Percentiles rank a stretch among this genome's conserved stretches.
Evolutionary conservation across 2,888 invertebrate genomes (phyloP).

Genomic region (Lasioglossum villosulum): DNA sequence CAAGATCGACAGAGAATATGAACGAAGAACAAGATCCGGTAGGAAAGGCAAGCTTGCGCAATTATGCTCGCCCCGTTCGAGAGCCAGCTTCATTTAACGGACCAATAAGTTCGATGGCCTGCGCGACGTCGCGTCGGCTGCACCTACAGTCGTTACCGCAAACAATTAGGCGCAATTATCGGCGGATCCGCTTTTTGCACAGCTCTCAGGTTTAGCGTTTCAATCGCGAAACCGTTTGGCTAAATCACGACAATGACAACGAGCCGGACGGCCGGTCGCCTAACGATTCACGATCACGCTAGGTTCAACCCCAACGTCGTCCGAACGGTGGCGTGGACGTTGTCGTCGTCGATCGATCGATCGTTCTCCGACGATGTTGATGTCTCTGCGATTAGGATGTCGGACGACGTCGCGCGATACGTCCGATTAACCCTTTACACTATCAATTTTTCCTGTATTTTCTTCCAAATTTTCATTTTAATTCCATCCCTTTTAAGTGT

Average conservation of each 20-base stretch:
- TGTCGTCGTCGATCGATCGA: neutral
- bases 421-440: neutral
- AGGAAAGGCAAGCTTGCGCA: neutral
- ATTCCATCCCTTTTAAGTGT: too few species aligned
- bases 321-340: neutral
- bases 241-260: slow-evolving; percentile 49
- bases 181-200: slow-evolving; percentile 44
- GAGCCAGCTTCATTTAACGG: slow-evolving; percentile 47
- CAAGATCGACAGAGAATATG: neutral
- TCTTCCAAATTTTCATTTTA: too few species aligned
- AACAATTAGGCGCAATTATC: slow-evolving; percentile 53
- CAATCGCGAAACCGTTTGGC: slow-evolving; percentile 34
- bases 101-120: slow-evolving; percentile 47
- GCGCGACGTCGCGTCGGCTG: slow-evolving; percentile 36
- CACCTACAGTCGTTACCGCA: slow-evolving; percentile 56
- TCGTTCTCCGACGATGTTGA: neutral
- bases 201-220: slow-evolving; percentile 50
- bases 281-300: slow-evolving; percentile 33
- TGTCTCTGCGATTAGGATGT: neutral
- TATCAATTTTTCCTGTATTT: too few species aligned
- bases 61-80: neutral
- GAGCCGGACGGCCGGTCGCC: slow-evolving; percentile 10
- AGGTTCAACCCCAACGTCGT: neutral
- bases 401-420: neutral
- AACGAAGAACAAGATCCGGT: neutral